Evolutionary conservation across 2,113 vertebrate genomes (phyloP).

Genomic region (Uropsilus gracilis): DNA sequence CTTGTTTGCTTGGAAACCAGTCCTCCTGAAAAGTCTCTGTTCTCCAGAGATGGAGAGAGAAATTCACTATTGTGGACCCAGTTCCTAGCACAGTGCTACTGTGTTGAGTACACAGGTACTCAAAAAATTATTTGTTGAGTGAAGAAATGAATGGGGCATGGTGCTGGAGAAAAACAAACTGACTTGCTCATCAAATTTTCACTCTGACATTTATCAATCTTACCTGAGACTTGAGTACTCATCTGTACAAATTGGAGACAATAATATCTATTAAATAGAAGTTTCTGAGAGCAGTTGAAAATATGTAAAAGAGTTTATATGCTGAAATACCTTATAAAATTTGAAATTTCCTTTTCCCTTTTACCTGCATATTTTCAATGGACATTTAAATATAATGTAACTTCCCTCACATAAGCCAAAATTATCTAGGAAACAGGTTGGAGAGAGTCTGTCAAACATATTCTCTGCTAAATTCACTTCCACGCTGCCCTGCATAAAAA

Average conservation of each 20-base stretch:
- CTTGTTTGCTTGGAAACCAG: neutral
- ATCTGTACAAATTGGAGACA: neutral
- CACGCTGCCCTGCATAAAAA: neutral
- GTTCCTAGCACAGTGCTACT: neutral
- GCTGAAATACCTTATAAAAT: neutral
- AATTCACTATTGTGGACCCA: neutral
- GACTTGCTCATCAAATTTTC: neutral
- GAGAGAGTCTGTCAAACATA: neutral
- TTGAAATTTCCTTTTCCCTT: neutral
- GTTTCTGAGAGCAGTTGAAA: too few species aligned
- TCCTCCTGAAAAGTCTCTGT: neutral
- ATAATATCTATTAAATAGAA: neutral
- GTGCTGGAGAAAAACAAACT: neutral
- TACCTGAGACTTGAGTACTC: neutral
- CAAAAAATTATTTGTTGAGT: neutral
- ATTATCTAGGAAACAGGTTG: slow-evolving; percentile 2
- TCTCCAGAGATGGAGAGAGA: neutral
- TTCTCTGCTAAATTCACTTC: neutral
- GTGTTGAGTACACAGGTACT: neutral
- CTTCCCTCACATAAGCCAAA: neutral
- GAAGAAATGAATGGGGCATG: neutral
- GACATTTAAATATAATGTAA: neutral
- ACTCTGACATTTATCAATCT: neutral
- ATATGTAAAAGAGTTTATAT: neutral
- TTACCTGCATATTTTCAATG: neutral